Percentiles rank a stretch among this genome's conserved stretches.
These are phyloP conservation scores for Anagrus nilaparvatae DNA, from an alignment of 1,140 invertebrate species.

Conservation along the genomic window DNA sequence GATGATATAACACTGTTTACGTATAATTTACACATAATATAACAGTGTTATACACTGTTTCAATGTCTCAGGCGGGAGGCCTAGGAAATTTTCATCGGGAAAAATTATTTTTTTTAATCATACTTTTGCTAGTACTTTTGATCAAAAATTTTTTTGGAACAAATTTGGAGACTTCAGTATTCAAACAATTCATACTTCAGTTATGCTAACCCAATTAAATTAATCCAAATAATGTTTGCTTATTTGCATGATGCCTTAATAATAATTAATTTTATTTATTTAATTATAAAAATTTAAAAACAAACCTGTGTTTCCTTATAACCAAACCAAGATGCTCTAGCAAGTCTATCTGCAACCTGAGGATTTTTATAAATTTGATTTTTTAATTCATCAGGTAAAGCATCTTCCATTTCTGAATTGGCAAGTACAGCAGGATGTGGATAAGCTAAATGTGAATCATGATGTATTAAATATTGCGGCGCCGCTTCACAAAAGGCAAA, in stretches of 20 bases:
- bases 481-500: conserved; percentile 21
- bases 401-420: conserved; percentile 48
- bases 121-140: no score
- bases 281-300: not conserved
- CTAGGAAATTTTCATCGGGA: no score
- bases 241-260: no score
- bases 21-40: no score
- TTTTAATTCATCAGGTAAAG: conserved; percentile 48
- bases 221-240: not conserved
- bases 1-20: no score
- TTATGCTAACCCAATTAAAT: not conserved
- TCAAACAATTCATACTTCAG: not conserved
- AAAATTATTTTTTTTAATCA: no score
- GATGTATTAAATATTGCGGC: conserved; percentile 25
- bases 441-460: conserved; percentile 17
- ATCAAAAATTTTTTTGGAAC: no score
- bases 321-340: conserved; percentile 64
- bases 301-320: conserved; percentile 56
- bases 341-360: conserved; percentile 53
- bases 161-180: not conserved
- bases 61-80: no score
- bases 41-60: no score
- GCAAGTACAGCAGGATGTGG: conserved; percentile 50
- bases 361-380: conserved; percentile 73
- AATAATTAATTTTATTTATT: no score